Evolutionary conservation across 2,797 vertebrate genomes (phyloP), one percentile per base, ranked within the genome.

Genomic region (Typhlichthys subterraneus): DNA sequence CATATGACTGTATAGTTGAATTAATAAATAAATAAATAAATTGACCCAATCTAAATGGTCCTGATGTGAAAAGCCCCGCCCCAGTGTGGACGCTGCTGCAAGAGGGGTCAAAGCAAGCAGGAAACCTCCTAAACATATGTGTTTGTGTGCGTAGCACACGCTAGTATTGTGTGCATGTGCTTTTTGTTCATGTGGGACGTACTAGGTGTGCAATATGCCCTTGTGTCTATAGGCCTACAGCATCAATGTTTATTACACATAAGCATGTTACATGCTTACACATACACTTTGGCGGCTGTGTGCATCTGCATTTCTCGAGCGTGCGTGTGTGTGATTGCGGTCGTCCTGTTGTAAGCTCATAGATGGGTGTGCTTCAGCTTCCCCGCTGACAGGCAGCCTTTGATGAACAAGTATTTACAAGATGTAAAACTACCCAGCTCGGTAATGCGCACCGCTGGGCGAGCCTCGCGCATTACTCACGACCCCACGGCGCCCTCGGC

Each of bases 371-470:
- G 11, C 60, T 76, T 33, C 62, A 69, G 76, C 83, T 80, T 77
- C 12, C 87, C 84, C 1, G 83, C 87, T 86, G 88, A 89, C 84
- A 85, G 75, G 55, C 69, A 3, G 68, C 65, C 89, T 90, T 88
- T 89, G 88, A 89, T 87, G 85, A 84, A 78, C 67, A 76, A 83
- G 79, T 76, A 80, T 89, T 90, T 83, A 87, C 86, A 85, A 79
- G 84, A 74, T 76, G 79, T 85, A 84, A 89, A 88, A 87, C 69
- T 46, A 77, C 74, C 55, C 61, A 17, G 55, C 80, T 82, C 81
- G 78, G 87, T 84, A 61, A 1, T 77, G 84, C 65, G 80, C 58
- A 51, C 72, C 29, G 61, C 77, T 45, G 80, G 75, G 73, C 71
- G 13, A 45, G 31, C 49, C 76, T 77, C 75, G 73, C 68, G 47